These are phyloP conservation scores for Eupristina koningsbergeri DNA, from an alignment of 1,140 invertebrate genomes.

Conservation along the genomic window DNA sequence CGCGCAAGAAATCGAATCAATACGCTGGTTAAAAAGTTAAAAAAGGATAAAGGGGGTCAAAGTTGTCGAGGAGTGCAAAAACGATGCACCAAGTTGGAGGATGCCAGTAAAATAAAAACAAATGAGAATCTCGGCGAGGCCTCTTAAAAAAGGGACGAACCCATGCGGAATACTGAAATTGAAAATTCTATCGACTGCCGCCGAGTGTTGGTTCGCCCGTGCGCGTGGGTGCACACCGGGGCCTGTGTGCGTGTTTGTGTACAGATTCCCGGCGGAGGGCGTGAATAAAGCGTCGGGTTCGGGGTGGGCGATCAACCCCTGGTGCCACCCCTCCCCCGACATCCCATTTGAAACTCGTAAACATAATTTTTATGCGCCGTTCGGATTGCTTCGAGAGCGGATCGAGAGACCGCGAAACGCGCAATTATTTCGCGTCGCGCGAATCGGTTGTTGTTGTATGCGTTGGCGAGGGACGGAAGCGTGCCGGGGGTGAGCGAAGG, in stretches of 20 bases:
- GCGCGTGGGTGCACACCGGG: too few species aligned
- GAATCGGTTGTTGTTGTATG: too few species aligned
- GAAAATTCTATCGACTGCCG: conserved; percentile 41
- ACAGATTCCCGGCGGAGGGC: neutral
- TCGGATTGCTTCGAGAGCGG: conserved; percentile 69
- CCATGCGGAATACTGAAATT: conserved; percentile 45
- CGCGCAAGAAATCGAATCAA: too few species aligned
- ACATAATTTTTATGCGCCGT: conserved; percentile 72
- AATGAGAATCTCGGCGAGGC: conserved; percentile 37
- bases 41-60: neutral
- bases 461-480: neutral
- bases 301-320: too few species aligned
- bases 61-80: neutral
- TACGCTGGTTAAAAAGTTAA: too few species aligned
- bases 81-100: neutral
- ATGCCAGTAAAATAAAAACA: conserved; percentile 46
- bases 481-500: neutral
- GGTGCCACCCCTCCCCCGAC: neutral
- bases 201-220: neutral
- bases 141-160: conserved; percentile 44
- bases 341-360: conserved; percentile 69
- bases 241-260: too few species aligned
- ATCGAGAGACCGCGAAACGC: conserved; percentile 69
- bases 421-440: conserved; percentile 65
- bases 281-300: too few species aligned